Base-by-base conservation (phyloP, 1,140 invertebrate genomes). In the Lysiphlebus fabarum region DNA sequence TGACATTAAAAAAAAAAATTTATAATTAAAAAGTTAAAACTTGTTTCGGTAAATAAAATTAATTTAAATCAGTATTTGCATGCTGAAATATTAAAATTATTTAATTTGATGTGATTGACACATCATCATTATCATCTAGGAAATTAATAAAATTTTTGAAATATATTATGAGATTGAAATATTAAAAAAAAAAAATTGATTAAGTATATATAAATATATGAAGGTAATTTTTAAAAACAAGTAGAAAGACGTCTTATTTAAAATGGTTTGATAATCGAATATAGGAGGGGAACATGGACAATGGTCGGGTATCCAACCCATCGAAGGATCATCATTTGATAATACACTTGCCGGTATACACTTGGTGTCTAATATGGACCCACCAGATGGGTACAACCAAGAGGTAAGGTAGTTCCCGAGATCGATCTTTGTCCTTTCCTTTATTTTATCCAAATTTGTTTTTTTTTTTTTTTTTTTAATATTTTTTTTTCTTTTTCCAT, bases 231-330 rank as follows among this genome's bases (percentile, higher is more conserved):
- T 65, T 64, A 55, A 59, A 62, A 68, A 68, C 65, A 67, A 61
- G 62, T 69, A 69, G 66, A 68, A 53, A 78, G 74, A 74, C 78
- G 73, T 80, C 72, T 80, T 80, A 70, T 80, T 80, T 26, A 74
- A 79, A 79, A 72, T 78, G 76, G 76, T 78, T 74, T 76, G 76
- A 74, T 78, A 73, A 72, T 78, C 76, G 74, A 74, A 76, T 78
- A 76, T 80, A 80, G 77, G 76, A 80, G 64, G 71, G 72, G 74
- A 74, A 72, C 64, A 73, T 67, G 70, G 75, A 74, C 73, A 73
- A 73, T 75, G 75, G 71, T 76, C 69, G 67, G 38, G 69, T 75
- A 70, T 69, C 74, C 72, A 65, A 26, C 17, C 17, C 17, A 26
- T 26, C 17, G 17, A 26, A 26, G 17, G 17, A 26, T 26, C 17